A percentile compares a stretch with the other conserved stretches of the same genome.
Conservation (phyloP, 2,888 invertebrate genomes). For the Drosophila emarginata region DNA sequence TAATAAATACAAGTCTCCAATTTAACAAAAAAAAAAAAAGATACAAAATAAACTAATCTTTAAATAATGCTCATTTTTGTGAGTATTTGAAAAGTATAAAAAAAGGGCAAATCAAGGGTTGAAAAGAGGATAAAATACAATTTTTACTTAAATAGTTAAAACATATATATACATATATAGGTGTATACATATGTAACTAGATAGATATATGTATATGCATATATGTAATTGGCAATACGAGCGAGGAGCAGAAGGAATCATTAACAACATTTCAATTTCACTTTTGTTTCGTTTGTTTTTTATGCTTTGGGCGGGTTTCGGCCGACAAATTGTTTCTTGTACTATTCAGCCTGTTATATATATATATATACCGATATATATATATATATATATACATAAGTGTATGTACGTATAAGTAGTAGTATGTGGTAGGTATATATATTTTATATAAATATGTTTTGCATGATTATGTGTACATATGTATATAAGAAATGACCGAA, state of each 20-base stretch:
- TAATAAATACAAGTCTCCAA: slow-evolving; percentile 47
- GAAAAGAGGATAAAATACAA: not conserved
- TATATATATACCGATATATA: slow-evolving; percentile 24
- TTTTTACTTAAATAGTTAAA: slow-evolving; percentile 43
- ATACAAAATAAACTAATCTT: slow-evolving; percentile 36
- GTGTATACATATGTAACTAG: not conserved
- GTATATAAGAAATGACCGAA: slow-evolving; percentile 60
- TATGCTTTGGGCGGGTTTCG: slow-evolving; percentile 70
- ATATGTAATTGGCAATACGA: slow-evolving; percentile 77
- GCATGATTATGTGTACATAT: slow-evolving; percentile 49
- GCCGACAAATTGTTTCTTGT: slow-evolving; percentile 69
- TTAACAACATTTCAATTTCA: slow-evolving; percentile 55
- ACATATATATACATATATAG: not conserved
- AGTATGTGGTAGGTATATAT: slow-evolving; percentile 45
- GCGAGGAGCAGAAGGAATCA: slow-evolving; percentile 72
- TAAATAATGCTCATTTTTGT: slow-evolving; percentile 48
- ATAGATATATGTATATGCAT: not conserved
- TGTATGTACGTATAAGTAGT: slow-evolving; percentile 46
- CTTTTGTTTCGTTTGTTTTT: slow-evolving; percentile 37
- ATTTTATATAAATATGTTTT: slow-evolving; percentile 61
- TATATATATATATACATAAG: slow-evolving; percentile 42
- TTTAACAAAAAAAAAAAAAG: slow-evolving; percentile 34
- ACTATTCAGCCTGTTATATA: slow-evolving; percentile 59
- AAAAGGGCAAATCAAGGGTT: not conserved
- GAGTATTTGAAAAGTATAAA: slow-evolving; percentile 12